These are phyloP conservation scores for Cantharis lateralis DNA, from an alignment of 2,888 invertebrate species.

Conservation along the genomic window DNA sequence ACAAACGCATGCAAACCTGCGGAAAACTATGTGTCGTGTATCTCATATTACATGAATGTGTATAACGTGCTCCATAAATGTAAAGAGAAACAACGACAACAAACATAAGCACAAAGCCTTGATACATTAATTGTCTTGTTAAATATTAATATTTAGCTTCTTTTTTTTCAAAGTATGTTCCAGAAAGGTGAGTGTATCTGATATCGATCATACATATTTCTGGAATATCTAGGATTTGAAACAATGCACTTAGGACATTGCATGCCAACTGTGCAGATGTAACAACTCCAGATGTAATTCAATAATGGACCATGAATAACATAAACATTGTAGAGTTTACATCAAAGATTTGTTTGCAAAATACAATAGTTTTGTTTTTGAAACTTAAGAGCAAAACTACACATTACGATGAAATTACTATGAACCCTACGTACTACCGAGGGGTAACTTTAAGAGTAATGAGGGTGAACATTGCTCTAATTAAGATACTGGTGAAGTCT, in stretches of 20 bases:
- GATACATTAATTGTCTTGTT: not conserved
- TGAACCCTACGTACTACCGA: conserved; percentile 13
- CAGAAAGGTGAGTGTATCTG: not conserved
- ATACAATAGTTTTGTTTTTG: not conserved
- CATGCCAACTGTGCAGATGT: not conserved
- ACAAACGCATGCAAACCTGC: conserved; percentile 22
- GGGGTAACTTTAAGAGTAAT: conserved; percentile 32
- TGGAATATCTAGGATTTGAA: no score
- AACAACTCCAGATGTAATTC: not conserved
- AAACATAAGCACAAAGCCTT: conserved; percentile 1
- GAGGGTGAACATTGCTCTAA: conserved; percentile 42
- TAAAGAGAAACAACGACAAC: conserved; percentile 12
- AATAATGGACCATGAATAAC: not conserved
- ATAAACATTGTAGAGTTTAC: not conserved
- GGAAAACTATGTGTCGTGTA: conserved; percentile 23
- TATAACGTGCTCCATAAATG: conserved; percentile 19
- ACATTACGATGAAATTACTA: not conserved
- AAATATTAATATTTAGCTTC: not conserved
- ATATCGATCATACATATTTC: no score
- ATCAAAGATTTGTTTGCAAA: not conserved
- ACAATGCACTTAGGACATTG: not conserved
- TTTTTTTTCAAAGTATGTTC: not conserved
- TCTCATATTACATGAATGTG: conserved; percentile 25
- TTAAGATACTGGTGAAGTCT: conserved; percentile 39
- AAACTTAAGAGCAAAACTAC: not conserved